Base-by-base conservation (phyloP, 2,888 invertebrate genomes). In the Teleiodes luculella region DNA sequence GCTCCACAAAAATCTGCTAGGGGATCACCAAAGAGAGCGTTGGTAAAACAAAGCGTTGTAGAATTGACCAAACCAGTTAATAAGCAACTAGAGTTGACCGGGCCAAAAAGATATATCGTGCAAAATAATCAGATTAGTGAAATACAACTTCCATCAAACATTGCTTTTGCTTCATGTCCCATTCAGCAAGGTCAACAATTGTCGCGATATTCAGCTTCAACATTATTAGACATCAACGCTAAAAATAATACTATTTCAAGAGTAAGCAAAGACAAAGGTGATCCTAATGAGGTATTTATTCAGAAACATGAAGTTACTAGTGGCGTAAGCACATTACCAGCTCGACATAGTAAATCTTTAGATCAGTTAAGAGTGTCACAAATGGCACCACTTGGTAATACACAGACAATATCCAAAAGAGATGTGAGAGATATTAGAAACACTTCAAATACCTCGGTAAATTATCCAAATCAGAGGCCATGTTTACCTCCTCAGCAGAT, bases 261-360 rank as follows among this genome's bases (percentile, higher is more conserved):
- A 48, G 51, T 70, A 35, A 78, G 72, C 31, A 83, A 77, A 64
- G 79, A 83, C n/a, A 79, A 76, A 63, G 64, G 64, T 31, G 76
- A 84, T 60, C 65, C 68, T 18, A 80, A 76, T 55, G 83, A 84
- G 69, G 75, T 73, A 1, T 76, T 83, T 54, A 76, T 71, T 36
- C 82, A 82, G 58, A 85, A 85, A 70, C 83, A 81, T 65, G 83
- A 83, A 76, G 80, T 87, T 36, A 80, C 78, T 10, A 87, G 85
- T 58, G 90, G 90, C 31, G 86, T 90, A 8, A 91, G 87, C 41
- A 91, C 91, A 0, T 72, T 94, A 43, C 94, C 94, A 0, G 92
- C 94, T 0, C 89, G 95, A 54, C 96, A 96, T 70, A 95, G 95
- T 76, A 95, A 95, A 75, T 95, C 95, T 1, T 79, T 96, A 60